Evolutionary conservation across 2,797 vertebrate species (phyloP).

Genomic region (Macrochelys suwanniensis): DNA sequence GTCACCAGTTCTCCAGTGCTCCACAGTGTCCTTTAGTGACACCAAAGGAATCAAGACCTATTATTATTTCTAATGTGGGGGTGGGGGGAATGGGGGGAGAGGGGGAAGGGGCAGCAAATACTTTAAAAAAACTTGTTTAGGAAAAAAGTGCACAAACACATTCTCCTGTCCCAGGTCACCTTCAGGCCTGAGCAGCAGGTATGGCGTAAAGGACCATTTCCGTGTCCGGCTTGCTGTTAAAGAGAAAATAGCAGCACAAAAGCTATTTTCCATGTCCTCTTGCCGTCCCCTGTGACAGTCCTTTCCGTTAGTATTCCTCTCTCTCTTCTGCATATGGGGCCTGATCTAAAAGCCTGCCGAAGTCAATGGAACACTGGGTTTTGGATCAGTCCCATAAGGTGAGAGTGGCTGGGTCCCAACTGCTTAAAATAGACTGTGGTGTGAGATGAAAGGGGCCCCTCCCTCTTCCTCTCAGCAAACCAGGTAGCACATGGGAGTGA

Average conservation of each 20-base stretch:
- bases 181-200: background rate
- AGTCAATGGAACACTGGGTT: background rate
- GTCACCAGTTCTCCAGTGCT: background rate
- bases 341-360: background rate
- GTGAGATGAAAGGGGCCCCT: background rate
- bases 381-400: background rate
- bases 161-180: background rate
- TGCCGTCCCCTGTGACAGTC: background rate
- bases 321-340: background rate
- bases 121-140: background rate
- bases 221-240: background rate
- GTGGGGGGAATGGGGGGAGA: background rate
- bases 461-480: background rate
- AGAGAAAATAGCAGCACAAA: background rate
- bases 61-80: background rate
- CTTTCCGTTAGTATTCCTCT: background rate
- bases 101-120: background rate
- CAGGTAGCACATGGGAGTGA: background rate
- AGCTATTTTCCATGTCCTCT: background rate
- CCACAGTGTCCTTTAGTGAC: background rate
- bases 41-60: background rate
- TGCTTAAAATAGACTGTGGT: background rate
- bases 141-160: rapidly evolving
- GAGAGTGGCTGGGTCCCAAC: background rate
- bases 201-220: background rate